Base-by-base conservation (phyloP, 53 echinoderm and acorn worm genomes). In the Temnopleurus reevesii region DNA sequence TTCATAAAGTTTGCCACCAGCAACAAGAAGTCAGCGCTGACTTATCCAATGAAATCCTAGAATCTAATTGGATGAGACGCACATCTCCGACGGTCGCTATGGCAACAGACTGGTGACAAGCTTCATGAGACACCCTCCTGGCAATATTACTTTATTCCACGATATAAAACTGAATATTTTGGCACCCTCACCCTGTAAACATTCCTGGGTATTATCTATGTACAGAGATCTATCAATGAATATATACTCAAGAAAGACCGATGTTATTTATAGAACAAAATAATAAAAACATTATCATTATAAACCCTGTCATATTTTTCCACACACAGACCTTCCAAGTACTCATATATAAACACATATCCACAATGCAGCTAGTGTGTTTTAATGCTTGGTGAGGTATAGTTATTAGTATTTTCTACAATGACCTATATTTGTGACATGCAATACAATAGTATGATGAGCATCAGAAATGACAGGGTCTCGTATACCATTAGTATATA, bases 351-450 rank as follows among this genome's bases (percentile, higher is more conserved):
- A 79, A 26, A 79, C 49, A 79, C 18, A 51, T 51, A 15, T 10
- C 79, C 28, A 49, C 24, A 47, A 49, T 79, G 79, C 79, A 79
- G 79, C 79, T 28, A 77, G 12, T 79, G 49, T 79, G 79, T 26
- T 12, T 77, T 18, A 8, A 26, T 38, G 28, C 29, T 47, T 1
- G 15, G 49, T 79, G 79, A 79, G 79, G 79, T 79, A 79, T 79
- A 79, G 25, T 35, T 79, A 79, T 79, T 79, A 47, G 41, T 28
- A 79, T 30, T 10, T 28, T 49, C 28, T 49, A 47, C 47, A 10
- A 79, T n/a, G 28, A 79, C 17, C 26, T 79, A 79, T n/a, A n/a
- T 47, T 79, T 79, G 79, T 79, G 79, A 79, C 79, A 49, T 79
- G 71, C 71, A 71, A 41, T 71, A 71, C 3, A 38, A 38, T 19